These are phyloP conservation scores for Zoanthus sansibaricus DNA, from an alignment of 92 coral and sea anemone genomes.

Conservation along the genomic window DNA sequence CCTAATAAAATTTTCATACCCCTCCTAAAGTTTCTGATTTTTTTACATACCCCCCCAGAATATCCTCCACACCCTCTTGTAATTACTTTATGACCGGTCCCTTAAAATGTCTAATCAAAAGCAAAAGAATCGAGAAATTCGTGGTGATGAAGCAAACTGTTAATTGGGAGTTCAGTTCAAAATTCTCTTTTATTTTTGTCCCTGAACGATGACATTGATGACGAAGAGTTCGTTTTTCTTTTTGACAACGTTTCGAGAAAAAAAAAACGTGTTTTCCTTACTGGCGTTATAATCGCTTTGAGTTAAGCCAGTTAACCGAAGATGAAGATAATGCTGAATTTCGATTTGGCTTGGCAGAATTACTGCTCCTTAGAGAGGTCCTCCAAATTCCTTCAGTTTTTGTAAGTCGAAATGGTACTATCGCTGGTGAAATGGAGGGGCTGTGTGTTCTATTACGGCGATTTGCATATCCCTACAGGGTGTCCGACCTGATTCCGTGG, in stretches of 20 bases:
- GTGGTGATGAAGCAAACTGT: too few relatives aligned
- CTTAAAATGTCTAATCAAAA: too few relatives aligned
- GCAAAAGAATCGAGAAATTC: too few relatives aligned
- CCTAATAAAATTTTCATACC: too few relatives aligned
- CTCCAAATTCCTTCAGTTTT: slow-evolving; percentile 4
- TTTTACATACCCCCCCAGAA: too few relatives aligned
- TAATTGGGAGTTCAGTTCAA: too few relatives aligned
- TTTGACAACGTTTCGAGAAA: neutral
- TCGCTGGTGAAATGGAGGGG: neutral
- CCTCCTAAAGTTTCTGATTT: too few relatives aligned
- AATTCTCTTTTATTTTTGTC: too few relatives aligned
- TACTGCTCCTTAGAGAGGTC: neutral
- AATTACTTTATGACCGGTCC: too few relatives aligned
- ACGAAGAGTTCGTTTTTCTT: too few relatives aligned
- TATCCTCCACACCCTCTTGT: too few relatives aligned
- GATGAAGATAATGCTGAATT: neutral
- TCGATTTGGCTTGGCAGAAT: neutral
- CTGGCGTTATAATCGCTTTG: neutral
- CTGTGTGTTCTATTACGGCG: neutral
- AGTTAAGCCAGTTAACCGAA: neutral
- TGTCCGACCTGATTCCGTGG: neutral
- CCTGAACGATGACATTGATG: neutral
- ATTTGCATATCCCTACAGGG: neutral
- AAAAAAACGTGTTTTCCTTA: neutral
- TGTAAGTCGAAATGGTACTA: slow-evolving; percentile 27